Evolutionary conservation across 2,113 vertebrate species (phyloP).

Genomic region (Neolamprologus falcicula): DNA sequence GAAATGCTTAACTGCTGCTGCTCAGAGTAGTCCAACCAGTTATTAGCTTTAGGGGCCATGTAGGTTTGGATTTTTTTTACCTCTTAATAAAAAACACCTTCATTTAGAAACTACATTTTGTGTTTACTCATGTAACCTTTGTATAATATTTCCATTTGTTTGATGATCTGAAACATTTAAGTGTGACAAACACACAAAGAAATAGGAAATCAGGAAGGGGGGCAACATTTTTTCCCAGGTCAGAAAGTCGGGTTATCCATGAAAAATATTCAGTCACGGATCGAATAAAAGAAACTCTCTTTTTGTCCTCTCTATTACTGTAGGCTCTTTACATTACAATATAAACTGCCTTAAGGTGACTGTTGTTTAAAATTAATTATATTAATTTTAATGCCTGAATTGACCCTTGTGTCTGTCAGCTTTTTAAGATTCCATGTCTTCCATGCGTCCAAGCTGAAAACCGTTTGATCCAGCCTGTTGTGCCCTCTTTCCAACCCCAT

Average conservation of each 20-base stretch:
- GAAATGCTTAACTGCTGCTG: background rate
- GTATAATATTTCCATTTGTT: background rate
- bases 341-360: background rate
- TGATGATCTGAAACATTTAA: background rate
- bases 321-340: background rate
- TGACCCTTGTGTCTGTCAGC: background rate
- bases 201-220: background rate
- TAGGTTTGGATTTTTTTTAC: background rate
- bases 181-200: background rate
- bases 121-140: background rate
- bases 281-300: accelerated
- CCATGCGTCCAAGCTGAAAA: background rate
- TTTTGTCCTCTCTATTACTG: background rate
- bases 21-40: background rate
- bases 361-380: background rate
- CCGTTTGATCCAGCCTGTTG: background rate
- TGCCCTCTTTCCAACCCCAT: background rate
- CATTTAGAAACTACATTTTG: background rate
- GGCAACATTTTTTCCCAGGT: background rate
- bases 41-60: background rate
- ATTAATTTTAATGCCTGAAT: background rate
- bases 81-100: background rate
- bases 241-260: background rate
- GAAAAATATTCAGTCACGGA: background rate
- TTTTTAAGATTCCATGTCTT: background rate